Conservation (phyloP, 2,797 vertebrate species). For the Platyrinchus mystaceus region DNA sequence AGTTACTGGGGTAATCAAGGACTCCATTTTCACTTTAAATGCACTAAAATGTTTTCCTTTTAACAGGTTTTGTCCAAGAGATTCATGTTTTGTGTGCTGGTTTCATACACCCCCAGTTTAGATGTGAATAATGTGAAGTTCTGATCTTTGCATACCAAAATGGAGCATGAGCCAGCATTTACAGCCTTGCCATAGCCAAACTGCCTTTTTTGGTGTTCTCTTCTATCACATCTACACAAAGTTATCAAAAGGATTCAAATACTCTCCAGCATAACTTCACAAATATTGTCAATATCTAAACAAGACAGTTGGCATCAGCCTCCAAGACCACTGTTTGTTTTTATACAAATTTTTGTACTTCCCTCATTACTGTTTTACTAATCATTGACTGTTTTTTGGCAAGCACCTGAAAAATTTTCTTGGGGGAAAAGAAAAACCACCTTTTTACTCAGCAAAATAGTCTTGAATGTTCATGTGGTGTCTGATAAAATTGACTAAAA, state of each 20-base stretch:
- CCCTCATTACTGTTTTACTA: background rate
- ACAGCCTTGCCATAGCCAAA: background rate
- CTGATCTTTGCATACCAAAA: background rate
- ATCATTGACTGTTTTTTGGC: background rate
- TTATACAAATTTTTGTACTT: background rate
- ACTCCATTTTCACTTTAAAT: fast-evolving
- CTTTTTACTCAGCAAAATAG: background rate
- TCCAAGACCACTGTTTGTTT: background rate
- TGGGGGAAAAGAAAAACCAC: background rate
- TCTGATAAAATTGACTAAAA: background rate
- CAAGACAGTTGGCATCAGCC: background rate
- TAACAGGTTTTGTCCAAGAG: background rate
- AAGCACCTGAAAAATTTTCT: background rate
- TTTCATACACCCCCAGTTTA: background rate
- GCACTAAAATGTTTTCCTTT: background rate
- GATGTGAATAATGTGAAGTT: background rate
- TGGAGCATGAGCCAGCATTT: background rate
- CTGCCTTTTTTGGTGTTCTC: background rate
- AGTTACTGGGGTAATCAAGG: background rate
- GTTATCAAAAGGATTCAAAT: background rate
- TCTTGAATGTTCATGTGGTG: background rate
- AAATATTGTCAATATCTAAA: background rate
- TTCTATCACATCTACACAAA: background rate
- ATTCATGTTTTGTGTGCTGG: background rate
- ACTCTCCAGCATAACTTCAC: background rate